Percentiles rank a stretch among this genome's conserved stretches.
phyloP scores from a whole-genome alignment of 2,113 vertebrate genomes.

The Varanus salvator region DNA sequence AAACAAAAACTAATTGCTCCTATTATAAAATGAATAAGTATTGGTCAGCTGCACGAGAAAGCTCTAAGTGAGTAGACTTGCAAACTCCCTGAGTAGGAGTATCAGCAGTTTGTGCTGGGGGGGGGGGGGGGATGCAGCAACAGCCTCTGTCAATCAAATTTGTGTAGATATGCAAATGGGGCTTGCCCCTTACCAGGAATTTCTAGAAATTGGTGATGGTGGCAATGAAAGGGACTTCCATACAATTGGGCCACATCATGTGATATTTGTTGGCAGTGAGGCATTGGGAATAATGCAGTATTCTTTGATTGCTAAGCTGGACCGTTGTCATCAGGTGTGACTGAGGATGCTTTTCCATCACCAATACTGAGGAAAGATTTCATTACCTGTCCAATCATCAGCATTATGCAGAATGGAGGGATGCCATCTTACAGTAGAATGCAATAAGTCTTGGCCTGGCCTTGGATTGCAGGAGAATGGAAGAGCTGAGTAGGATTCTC shows the following conservation, averaged over 20 bases:
- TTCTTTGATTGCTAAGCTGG: not conserved
- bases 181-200: not conserved
- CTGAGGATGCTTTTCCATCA: not conserved
- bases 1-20: not conserved
- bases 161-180: not conserved
- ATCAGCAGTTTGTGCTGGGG: not conserved
- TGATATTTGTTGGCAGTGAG: too few relatives aligned
- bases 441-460: too few relatives aligned
- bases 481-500: not conserved
- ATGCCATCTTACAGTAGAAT: too few relatives aligned
- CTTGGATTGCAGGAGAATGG: not conserved
- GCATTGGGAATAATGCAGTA: not conserved
- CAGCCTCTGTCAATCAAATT: not conserved
- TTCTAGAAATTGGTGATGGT: not conserved
- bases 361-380: not conserved
- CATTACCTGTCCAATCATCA: not conserved
- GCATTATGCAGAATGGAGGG: too few relatives aligned
- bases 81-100: not conserved
- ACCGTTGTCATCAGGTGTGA: not conserved
- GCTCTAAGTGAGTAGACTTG: not conserved
- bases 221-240: not conserved
- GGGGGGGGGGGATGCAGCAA: not conserved
- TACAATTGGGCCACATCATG: too few relatives aligned
- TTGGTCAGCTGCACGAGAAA: not conserved
- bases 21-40: not conserved